Percentiles rank a stretch among this genome's conserved stretches.
phyloP scores from a whole-genome alignment of 1,140 invertebrate species.

The Pseudomyrmex sp. region DNA sequence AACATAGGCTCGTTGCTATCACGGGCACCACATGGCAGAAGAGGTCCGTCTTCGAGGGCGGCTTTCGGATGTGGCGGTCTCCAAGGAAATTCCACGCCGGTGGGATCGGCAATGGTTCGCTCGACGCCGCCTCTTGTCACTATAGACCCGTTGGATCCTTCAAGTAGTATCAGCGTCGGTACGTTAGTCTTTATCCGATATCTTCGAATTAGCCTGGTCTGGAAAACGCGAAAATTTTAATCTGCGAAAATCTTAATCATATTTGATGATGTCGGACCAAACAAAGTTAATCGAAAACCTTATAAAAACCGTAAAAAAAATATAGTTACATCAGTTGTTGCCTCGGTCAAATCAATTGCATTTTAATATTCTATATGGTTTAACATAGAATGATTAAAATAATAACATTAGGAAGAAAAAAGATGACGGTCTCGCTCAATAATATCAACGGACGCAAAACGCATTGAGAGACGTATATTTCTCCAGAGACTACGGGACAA shows the following conservation, averaged over 20 bases:
- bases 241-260: neutral
- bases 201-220: slow-evolving; percentile 90
- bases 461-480: slow-evolving; percentile 24
- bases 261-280: too few relatives aligned
- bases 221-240: slow-evolving; percentile 77
- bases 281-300: too few relatives aligned
- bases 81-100: slow-evolving; percentile 90
- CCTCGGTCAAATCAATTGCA: too few relatives aligned
- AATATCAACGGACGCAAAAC: slow-evolving; percentile 8
- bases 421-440: neutral
- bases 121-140: slow-evolving; percentile 90
- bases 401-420: neutral
- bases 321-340: too few relatives aligned
- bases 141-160: slow-evolving; percentile 86
- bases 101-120: slow-evolving; percentile 88
- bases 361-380: too few relatives aligned
- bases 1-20: slow-evolving; percentile 84
- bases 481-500: slow-evolving; percentile 23
- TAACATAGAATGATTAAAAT: too few relatives aligned
- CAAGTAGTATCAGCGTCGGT: slow-evolving; percentile 91
- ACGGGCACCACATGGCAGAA: slow-evolving; percentile 86
- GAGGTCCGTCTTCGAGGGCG: slow-evolving; percentile 87
- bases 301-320: too few relatives aligned
- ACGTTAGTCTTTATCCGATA: slow-evolving; percentile 91
- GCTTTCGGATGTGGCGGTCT: slow-evolving; percentile 87